Evolutionary conservation across 1,140 invertebrate genomes (phyloP).

Genomic region (Drosophila kurseongensis): DNA sequence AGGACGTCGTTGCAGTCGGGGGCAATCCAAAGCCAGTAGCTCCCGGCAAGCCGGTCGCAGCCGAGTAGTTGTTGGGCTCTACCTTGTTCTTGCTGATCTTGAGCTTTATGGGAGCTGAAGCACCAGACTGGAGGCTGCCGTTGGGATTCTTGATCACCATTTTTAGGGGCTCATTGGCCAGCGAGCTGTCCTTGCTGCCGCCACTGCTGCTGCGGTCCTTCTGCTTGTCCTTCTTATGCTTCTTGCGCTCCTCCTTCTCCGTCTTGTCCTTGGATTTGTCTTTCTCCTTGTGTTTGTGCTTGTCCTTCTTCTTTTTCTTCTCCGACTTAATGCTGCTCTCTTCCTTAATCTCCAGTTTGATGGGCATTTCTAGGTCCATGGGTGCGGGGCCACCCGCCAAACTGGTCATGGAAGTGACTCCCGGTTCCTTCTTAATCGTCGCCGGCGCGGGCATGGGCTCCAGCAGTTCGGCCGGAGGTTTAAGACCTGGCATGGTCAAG

Average conservation of each 20-base stretch:
- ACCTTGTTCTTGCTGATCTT: conserved; percentile 88
- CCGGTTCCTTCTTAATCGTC: conserved; percentile 58
- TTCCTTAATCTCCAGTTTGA: conserved; percentile 83
- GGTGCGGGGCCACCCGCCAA: conserved; percentile 4
- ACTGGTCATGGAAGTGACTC: conserved; percentile 10
- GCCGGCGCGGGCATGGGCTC: conserved; percentile 59
- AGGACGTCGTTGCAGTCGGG: conserved; percentile 1
- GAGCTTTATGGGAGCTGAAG: conserved; percentile 85
- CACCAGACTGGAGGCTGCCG: conserved; percentile 51
- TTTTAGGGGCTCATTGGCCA: conserved; percentile 57
- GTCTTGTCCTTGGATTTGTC: conserved; percentile 87
- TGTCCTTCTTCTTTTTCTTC: conserved; percentile 89
- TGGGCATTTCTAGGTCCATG: conserved; percentile 53
- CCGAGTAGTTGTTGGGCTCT: conserved; percentile 69
- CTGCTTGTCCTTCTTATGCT: conserved; percentile 88
- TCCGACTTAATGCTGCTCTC: conserved; percentile 57
- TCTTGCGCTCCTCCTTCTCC: conserved; percentile 86
- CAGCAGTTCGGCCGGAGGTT: conserved; percentile 72
- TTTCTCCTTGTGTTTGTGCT: conserved; percentile 88
- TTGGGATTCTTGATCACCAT: conserved; percentile 70
- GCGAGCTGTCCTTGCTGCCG: conserved; percentile 79
- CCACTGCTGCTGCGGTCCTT: conserved; percentile 85
- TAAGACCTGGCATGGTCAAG: conserved; percentile 66
- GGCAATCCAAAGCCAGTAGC: conserved; percentile 31
- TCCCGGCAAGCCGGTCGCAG: conserved; percentile 41